These are phyloP conservation scores for Troides helena DNA, from an alignment of 2,888 invertebrate species.

Conservation along the genomic window DNA sequence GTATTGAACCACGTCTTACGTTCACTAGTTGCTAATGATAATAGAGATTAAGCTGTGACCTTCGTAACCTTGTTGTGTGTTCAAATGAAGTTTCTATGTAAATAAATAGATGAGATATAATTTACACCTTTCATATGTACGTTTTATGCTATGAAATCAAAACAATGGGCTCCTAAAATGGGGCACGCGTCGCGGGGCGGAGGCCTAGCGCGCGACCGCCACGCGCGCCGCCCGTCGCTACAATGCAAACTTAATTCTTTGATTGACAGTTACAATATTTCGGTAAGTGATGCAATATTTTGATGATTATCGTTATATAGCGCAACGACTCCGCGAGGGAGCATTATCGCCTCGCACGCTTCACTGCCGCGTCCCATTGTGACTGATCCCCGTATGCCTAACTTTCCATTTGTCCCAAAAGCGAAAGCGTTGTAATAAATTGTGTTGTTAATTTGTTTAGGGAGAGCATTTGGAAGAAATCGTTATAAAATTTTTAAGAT, in stretches of 20 bases:
- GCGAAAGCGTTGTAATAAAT: constrained; percentile 20
- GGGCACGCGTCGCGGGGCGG: constrained; percentile 57
- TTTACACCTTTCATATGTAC: constrained; percentile 9
- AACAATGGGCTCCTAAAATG: constrained; percentile 67
- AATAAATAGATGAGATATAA: not conserved
- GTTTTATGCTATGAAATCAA: constrained; percentile 61
- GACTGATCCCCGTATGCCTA: constrained; percentile 40
- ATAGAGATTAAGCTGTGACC: too few species aligned
- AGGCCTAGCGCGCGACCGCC: constrained; percentile 53
- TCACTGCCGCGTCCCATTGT: constrained; percentile 43
- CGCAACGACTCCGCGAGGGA: constrained; percentile 47
- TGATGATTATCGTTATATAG: constrained; percentile 71
- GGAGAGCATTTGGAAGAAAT: not conserved
- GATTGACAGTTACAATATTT: constrained; percentile 82
- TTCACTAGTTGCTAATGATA: too few species aligned
- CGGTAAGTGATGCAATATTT: constrained; percentile 81
- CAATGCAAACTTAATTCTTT: constrained; percentile 78
- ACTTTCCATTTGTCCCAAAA: constrained; percentile 35
- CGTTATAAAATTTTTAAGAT: not conserved
- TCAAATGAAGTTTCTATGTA: not conserved
- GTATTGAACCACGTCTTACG: too few species aligned
- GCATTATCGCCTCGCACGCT: constrained; percentile 64
- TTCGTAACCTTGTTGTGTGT: not conserved
- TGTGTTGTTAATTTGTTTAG: constrained; percentile 7
- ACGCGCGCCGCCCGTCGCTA: constrained; percentile 51